Conservation (phyloP, 2,113 vertebrate species). For the Guaruba guarouba region DNA sequence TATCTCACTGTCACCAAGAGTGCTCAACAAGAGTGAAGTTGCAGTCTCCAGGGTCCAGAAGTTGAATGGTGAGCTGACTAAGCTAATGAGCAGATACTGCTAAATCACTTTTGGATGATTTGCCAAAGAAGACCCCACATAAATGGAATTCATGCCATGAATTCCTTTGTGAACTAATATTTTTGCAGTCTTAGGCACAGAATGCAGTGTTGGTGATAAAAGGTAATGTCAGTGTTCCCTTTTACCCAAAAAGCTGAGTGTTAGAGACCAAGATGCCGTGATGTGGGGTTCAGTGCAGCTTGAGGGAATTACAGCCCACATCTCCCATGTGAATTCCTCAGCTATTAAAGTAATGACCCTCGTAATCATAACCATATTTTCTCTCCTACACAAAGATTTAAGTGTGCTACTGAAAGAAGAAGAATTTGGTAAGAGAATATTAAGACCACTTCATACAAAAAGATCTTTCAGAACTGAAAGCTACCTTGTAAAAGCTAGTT, state of each 20-base stretch:
- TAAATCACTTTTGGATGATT: neutral
- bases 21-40: neutral
- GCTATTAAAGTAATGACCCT: neutral
- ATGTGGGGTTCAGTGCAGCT: neutral
- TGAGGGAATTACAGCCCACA: neutral
- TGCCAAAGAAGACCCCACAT: neutral
- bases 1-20: neutral
- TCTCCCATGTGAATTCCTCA: neutral
- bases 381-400: neutral
- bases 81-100: neutral
- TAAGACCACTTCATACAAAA: neutral
- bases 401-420: neutral
- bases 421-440: neutral
- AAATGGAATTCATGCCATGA: neutral
- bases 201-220: neutral
- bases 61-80: neutral
- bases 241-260: neutral
- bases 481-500: neutral
- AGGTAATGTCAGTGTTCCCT: neutral
- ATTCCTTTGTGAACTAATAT: neutral
- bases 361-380: slow-evolving; percentile 29
- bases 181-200: neutral
- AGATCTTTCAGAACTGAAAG: neutral
- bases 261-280: neutral
- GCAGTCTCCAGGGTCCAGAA: neutral